Base-by-base conservation (phyloP, 2,888 invertebrate genomes). In the Ecdyonurus torrentis region DNA sequence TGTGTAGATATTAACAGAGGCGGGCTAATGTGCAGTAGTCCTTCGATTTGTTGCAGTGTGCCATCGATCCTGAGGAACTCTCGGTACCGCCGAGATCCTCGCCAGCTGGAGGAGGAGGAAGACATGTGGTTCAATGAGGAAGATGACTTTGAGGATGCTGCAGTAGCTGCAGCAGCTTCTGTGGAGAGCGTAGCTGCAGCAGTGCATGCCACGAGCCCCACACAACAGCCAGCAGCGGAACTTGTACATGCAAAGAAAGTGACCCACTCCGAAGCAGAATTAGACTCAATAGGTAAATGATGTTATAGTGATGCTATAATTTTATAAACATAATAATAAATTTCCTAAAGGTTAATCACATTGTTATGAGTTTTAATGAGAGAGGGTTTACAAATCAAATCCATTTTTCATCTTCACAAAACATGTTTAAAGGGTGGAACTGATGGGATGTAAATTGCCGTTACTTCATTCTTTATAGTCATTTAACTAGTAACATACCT, bases 111-210 rank as follows among this genome's bases (percentile, higher is more conserved):
- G 68, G 96, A 97, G 72, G 97, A 97, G 70, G 97, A 98, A 73
- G 97, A 97, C 77, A 91, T 95, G 86, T 98, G 96, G 96, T 97
- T 97, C 77, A 94, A 95, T 73, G 94, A 95, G 70, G 97, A 97
- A 68, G 96, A 96, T 73, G 94, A 93, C 73, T 86, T 89, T 67
- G 87, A 91, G 66, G 92, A 93, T 71, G 83, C 84, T 69, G 76
- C 80, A 19, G 79, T 80, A 20, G 76, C 79, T 25, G 78, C 79
- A 22, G 78, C 79, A 22, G 76, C 76, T 23, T 69, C 72, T 71
- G 22, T 37, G 37, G 37, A 37, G 37, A 23, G 15, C 62, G n/a
- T n/a, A n/a, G 19, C 23, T 62, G 61, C 60, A 58, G 22, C 58
- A 7, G 37, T 37, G 37, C 37, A 37, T 37, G 37, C 37, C 5